phyloP scores from a whole-genome alignment of 2,888 invertebrate genomes.

The Pseudococcus viburni region DNA sequence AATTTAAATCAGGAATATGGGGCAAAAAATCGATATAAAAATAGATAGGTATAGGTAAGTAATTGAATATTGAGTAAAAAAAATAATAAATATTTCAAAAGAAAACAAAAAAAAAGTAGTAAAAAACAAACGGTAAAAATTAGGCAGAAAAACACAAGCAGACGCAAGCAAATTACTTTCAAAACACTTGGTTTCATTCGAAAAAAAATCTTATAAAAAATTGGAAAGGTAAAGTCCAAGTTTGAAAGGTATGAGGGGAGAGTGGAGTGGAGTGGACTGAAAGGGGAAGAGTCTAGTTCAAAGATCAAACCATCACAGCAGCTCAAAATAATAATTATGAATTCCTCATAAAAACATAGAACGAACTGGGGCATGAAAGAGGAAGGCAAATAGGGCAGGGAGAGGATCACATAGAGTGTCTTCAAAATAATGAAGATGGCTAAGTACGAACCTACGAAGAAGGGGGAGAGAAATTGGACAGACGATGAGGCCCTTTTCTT shows the following conservation, averaged over 20 bases:
- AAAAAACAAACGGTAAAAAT: neutral
- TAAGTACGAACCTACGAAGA: too few species aligned
- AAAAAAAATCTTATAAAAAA: neutral
- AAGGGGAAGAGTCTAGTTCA: neutral
- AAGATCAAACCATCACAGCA: neutral
- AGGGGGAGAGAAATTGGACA: too few species aligned
- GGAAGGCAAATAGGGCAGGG: too few species aligned
- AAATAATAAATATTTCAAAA: constrained; percentile 52
- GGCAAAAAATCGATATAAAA: neutral
- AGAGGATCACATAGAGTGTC: too few species aligned
- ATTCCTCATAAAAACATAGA: too few species aligned
- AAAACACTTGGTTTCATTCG: constrained; percentile 19
- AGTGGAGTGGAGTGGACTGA: neutral
- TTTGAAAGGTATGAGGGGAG: neutral
- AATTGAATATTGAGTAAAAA: constrained; percentile 15
- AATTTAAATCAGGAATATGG: neutral
- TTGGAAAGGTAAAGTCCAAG: neutral
- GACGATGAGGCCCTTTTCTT: too few species aligned
- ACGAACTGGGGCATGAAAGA: too few species aligned
- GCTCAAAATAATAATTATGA: neutral
- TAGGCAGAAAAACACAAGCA: constrained; percentile 50
- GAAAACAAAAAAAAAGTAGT: neutral
- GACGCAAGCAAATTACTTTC: constrained; percentile 43
- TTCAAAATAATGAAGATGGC: too few species aligned
- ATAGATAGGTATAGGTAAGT: neutral